Evolutionary conservation across 2,113 vertebrate genomes (phyloP), one percentile per base, ranked within the genome.

Genomic region (Taxidea taxus): DNA sequence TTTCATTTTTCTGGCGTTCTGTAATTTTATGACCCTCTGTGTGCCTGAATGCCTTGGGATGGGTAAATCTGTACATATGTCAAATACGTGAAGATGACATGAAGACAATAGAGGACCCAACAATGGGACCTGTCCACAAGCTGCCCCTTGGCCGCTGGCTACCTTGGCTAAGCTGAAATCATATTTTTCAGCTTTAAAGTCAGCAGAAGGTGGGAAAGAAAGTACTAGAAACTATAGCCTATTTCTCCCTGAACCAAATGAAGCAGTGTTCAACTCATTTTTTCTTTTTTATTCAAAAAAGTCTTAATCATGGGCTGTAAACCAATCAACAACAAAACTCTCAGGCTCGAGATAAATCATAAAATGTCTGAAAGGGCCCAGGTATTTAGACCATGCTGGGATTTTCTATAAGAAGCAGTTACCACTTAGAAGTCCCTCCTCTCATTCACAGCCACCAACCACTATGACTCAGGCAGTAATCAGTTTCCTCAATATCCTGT

Each of bases 301-400:
- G 31, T 94, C 60, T 97, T 97, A 78, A 90, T 72, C 47, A 56
- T 90, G 25, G 34, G 34, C 77, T 97, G 37, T 94, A 91, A 95
- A 85, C 39, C 77, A 47, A 87, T 39, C 80, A 95, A 74, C 29
- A 56, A 90, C 72, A 74, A 90, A 92, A 84, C 6, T 81, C 25
- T 83, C 66, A 93, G 64, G 56, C 4, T 93, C 77, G 60, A 87
- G 75, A 90, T 56, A 87, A 89, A 83, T 77, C 87, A 62, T 94
- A 42, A 83, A 97, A 96, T 51, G 44, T 39, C 49, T 83, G 58
- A 44, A 86, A 96, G 51, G 15, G 8, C 47, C 37, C 90, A 95
- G 54, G 74, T 95, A 83, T 87, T 95, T 51, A 58, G 58, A 80
- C 29, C 66, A 37, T 62, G 94, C 84, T 11, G 34, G 3, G 58